Percentiles rank a stretch among this genome's conserved stretches.
These are phyloP conservation scores for Himalopsyche kuldschensis DNA, from an alignment of 2,888 invertebrate genomes.

Conservation along the genomic window DNA sequence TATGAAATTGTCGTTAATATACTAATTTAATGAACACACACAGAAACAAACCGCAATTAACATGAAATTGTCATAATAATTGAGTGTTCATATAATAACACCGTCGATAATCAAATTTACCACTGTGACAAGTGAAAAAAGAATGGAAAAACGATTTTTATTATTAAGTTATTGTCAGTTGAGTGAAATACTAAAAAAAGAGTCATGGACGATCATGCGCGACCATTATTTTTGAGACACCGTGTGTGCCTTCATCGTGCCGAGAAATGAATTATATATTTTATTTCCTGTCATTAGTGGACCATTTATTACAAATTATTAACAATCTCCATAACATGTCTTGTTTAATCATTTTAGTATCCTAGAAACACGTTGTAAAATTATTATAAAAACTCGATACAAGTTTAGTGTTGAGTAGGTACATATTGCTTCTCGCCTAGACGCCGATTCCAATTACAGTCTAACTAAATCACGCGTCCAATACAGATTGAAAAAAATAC, in stretches of 20 bases:
- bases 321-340: constrained; percentile 1
- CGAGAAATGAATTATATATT: neutral
- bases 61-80: no score
- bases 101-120: no score
- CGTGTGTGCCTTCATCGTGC: neutral
- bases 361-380: constrained; percentile 1
- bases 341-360: constrained; percentile 1
- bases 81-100: no score
- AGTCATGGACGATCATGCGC: neutral
- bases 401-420: neutral
- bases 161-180: no score
- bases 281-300: neutral
- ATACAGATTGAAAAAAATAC: constrained; percentile 1
- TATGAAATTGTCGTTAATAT: no score
- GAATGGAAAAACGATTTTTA: no score
- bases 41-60: no score
- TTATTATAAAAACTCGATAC: neutral
- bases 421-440: neutral
- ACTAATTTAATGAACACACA: no score
- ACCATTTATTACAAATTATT: constrained; percentile 1
- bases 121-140: no score
- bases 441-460: neutral
- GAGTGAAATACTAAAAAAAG: no score
- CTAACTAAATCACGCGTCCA: neutral
- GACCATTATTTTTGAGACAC: neutral